These are phyloP conservation scores for Physeter macrocephalus DNA, from an alignment of 2,113 vertebrate genomes.

Conservation along the genomic window DNA sequence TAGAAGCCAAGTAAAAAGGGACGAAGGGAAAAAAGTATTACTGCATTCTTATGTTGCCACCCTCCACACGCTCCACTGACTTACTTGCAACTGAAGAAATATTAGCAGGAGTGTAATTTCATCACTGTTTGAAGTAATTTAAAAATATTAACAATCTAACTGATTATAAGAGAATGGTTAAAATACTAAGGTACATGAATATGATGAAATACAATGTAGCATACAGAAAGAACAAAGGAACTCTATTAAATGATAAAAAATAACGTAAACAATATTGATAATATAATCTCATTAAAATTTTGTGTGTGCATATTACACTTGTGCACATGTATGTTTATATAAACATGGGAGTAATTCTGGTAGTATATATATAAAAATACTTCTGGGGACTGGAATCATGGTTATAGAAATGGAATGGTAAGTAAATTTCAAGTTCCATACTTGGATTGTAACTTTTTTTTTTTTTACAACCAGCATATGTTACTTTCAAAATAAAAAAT, in stretches of 20 bases:
- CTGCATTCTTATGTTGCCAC: neutral
- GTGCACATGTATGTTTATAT: neutral
- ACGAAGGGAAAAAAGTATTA: neutral
- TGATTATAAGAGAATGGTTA: neutral
- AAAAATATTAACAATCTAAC: neutral
- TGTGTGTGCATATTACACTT: neutral
- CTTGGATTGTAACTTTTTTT: neutral
- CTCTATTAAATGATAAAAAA: neutral
- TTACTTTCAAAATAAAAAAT: conserved; percentile 42
- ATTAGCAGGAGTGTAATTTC: neutral
- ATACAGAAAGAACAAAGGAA: neutral
- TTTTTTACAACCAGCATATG: conserved; percentile 8
- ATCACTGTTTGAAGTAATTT: neutral
- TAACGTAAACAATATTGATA: neutral
- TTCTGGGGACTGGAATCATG: neutral
- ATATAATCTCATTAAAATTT: neutral
- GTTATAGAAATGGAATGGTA: neutral
- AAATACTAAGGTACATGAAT: neutral
- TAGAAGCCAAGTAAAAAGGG: neutral
- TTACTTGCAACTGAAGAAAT: neutral
- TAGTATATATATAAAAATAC: neutral
- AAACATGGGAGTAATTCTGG: neutral
- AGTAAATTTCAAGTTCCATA: neutral
- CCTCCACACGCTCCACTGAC: neutral
- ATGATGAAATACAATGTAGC: neutral